Percentiles rank a stretch among this genome's conserved stretches.
Evolutionary conservation across 2,797 vertebrate species (phyloP).

Genomic region (Oreochromis mossambicus): DNA sequence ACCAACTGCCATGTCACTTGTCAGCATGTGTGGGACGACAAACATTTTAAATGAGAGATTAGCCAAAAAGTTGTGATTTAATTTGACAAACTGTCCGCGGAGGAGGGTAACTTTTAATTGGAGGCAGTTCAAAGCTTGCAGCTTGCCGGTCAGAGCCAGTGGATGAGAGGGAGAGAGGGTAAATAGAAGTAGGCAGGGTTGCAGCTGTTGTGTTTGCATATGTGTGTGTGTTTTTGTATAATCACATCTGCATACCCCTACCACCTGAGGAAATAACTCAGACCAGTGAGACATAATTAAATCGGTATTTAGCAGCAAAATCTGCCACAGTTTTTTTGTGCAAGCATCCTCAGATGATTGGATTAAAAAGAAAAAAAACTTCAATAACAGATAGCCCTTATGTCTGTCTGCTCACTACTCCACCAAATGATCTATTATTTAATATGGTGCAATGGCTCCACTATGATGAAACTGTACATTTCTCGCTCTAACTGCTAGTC

Average conservation of each 20-base stretch:
- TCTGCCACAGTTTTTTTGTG: not conserved
- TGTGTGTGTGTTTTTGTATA: not conserved
- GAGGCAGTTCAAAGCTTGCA: conserved; percentile 14
- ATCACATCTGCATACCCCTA: conserved; percentile 20
- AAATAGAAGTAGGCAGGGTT: not conserved
- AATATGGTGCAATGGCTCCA: conserved; percentile 18
- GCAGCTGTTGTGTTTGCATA: conserved; percentile 4
- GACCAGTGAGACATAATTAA: conserved; percentile 24
- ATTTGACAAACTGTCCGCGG: conserved; percentile 16
- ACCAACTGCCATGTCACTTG: not conserved
- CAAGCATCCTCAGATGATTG: not conserved
- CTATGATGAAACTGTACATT: conserved; percentile 10
- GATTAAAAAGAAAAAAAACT: not conserved
- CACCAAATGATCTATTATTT: conserved; percentile 26
- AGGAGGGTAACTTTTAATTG: conserved; percentile 46
- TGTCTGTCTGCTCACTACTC: not conserved
- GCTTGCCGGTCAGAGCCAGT: not conserved
- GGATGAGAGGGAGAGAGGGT: not conserved
- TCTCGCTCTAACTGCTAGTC: not conserved
- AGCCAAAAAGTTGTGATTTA: not conserved
- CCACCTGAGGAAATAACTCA: conserved; percentile 18
- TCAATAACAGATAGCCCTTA: not conserved
- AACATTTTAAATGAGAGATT: conserved; percentile 17
- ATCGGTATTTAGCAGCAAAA: conserved; percentile 12
- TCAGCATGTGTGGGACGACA: not conserved